Conservation (phyloP, 2,113 vertebrate species). For the Rynchops niger region DNA sequence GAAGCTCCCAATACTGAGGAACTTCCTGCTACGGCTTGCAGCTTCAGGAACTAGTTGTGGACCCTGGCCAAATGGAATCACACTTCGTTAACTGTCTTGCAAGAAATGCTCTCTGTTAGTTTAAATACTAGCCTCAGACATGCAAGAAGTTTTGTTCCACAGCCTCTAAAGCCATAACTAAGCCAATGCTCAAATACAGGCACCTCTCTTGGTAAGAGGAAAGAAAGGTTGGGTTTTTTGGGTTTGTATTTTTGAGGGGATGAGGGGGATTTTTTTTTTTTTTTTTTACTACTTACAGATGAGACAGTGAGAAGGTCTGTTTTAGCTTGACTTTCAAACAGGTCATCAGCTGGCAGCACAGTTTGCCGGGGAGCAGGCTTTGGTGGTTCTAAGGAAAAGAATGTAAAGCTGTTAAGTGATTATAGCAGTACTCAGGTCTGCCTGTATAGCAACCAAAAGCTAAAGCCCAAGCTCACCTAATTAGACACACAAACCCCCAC, state of each 20-base stretch:
- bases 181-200: background rate
- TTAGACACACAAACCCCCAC: background rate
- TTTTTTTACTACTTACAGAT: conserved; percentile 68
- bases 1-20: background rate
- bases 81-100: background rate
- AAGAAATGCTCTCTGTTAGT: background rate
- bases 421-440: background rate
- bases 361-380: conserved; percentile 67
- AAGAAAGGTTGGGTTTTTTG: background rate
- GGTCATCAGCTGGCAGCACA: conserved; percentile 19
- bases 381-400: conserved; percentile 70
- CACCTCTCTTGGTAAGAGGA: background rate
- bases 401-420: background rate
- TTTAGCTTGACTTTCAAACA: conserved; percentile 83
- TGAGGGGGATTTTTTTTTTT: background rate
- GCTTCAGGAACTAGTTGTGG: background rate
- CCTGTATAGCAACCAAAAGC: background rate
- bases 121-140: background rate
- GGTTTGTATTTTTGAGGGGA: no score
- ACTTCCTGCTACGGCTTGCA: background rate
- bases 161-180: background rate
- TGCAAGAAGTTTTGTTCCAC: background rate
- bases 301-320: conserved; percentile 71
- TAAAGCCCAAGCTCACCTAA: background rate
- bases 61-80: background rate